phyloP scores from a whole-genome alignment of 2,888 invertebrate species.

The Crocallis elinguaria region DNA sequence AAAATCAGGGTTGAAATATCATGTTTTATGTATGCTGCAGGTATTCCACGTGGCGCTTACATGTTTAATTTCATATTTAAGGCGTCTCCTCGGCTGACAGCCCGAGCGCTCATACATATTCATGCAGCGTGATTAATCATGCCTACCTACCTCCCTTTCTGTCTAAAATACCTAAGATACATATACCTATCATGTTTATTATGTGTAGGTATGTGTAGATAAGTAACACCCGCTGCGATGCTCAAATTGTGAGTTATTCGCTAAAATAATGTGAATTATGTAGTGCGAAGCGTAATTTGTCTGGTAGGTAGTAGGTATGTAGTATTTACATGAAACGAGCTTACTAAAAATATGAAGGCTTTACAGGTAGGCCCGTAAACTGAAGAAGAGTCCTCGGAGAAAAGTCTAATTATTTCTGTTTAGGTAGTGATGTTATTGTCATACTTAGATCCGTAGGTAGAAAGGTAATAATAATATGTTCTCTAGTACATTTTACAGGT shows the following conservation, averaged over 20 bases:
- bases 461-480: too few species aligned
- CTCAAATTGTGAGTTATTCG: conserved; percentile 58
- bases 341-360: background rate
- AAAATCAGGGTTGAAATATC: conserved; percentile 40
- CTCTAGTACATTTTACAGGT: too few species aligned
- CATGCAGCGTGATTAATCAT: conserved; percentile 80
- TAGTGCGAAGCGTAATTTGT: conserved; percentile 53
- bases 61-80: conserved; percentile 80
- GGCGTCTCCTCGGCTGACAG: conserved; percentile 68
- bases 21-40: conserved; percentile 43
- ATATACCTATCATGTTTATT: conserved; percentile 49
- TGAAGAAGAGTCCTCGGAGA: too few species aligned
- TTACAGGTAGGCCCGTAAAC: too few species aligned
- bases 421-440: too few species aligned
- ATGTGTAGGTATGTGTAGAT: conserved; percentile 34
- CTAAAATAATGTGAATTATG: conserved; percentile 49
- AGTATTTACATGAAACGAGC: background rate
- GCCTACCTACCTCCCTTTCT: conserved; percentile 54
- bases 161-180: conserved; percentile 50
- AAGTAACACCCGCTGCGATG: conserved; percentile 46
- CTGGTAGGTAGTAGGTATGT: conserved; percentile 15
- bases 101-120: conserved; percentile 79
- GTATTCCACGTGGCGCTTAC: conserved; percentile 23
- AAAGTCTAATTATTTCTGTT: too few species aligned
- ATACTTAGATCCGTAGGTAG: too few species aligned